Evolutionary conservation across 2,888 invertebrate species (phyloP), one percentile per base, ranked within the genome.

Genomic region (Erannis defoliaria): DNA sequence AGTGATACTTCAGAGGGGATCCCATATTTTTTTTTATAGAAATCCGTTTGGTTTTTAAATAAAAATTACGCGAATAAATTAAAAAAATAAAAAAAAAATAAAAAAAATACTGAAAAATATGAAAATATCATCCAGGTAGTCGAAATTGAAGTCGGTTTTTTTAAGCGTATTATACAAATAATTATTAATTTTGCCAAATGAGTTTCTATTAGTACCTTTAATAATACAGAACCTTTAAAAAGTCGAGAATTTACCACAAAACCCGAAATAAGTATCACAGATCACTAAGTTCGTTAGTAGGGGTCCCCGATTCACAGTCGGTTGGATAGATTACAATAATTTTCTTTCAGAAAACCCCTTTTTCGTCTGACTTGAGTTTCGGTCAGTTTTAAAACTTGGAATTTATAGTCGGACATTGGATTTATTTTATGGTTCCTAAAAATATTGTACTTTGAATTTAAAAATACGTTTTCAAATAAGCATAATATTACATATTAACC

Each of bases 251-350:
- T 26, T 2, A 5, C 26, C 26, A 26, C 26, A 31, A 31, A 31
- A 31, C 31, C 9, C 31, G 12, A 1, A 12, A 31, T 12, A 31
- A 12, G 31, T 21, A 12, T n/a, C n/a, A 5, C 12, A 18, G 19
- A 9, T 19, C 19, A 10, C 31, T 6, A 29, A 29, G 12, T 26
- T 8, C 61, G 21, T 10, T 56, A 51, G 56, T 62, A 62, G 55
- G 18, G 21, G 5, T 26, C 43, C 43, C 35, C 48, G 72, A 76
- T 76, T 73, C 48, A 71, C 77, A 77, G 74, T 75, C 68, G 78
- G 79, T 67, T 85, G 77, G 67, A 64, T 79, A 82, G 84, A 84
- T 84, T 80, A 84, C 67, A 77, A 78, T 78, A 80, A 75, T 73
- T 78, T 78, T 79, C 80, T 78, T 80, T 77, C 66, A 66, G 73